Evolutionary conservation across 1,140 invertebrate species (phyloP).

Genomic region (Saccostrea glomerata): DNA sequence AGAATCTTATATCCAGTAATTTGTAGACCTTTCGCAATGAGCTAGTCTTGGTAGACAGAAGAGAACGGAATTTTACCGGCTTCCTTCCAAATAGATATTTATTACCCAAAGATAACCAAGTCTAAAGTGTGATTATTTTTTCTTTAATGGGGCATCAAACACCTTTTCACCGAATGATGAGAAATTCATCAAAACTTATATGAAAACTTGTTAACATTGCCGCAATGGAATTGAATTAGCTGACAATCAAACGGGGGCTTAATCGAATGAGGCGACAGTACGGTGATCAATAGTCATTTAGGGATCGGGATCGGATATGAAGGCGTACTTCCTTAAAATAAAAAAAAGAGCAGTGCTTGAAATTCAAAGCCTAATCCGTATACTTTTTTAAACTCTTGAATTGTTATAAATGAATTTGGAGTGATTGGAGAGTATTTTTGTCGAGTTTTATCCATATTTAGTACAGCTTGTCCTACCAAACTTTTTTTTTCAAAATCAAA

Average conservation of each 20-base stretch:
- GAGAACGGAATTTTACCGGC: constrained; percentile 14
- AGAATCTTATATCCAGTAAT: constrained; percentile 17
- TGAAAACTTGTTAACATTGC: constrained; percentile 49
- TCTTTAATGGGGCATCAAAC: constrained; percentile 54
- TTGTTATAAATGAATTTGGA: too few species aligned
- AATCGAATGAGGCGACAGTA: constrained; percentile 51
- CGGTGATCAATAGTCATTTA: constrained; percentile 49
- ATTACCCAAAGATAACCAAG: constrained; percentile 49
- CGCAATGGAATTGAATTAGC: constrained; percentile 56
- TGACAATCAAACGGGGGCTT: constrained; percentile 55
- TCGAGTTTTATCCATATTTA: too few species aligned
- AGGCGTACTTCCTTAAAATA: background rate
- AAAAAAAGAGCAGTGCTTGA: background rate
- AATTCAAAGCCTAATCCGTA: too few species aligned
- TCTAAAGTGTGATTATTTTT: constrained; percentile 52
- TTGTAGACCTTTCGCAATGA: constrained; percentile 29
- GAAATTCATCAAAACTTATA: constrained; percentile 52
- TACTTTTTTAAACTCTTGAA: too few species aligned
- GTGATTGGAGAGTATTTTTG: too few species aligned
- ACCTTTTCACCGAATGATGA: constrained; percentile 47
- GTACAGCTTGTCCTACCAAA: too few species aligned
- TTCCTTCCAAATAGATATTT: constrained; percentile 55
- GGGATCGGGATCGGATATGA: background rate
- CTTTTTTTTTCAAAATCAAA: too few species aligned
- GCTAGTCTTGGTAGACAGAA: constrained; percentile 20